phyloP scores from a whole-genome alignment of 2,888 invertebrate species.

The Chloroclystis v-ata region DNA sequence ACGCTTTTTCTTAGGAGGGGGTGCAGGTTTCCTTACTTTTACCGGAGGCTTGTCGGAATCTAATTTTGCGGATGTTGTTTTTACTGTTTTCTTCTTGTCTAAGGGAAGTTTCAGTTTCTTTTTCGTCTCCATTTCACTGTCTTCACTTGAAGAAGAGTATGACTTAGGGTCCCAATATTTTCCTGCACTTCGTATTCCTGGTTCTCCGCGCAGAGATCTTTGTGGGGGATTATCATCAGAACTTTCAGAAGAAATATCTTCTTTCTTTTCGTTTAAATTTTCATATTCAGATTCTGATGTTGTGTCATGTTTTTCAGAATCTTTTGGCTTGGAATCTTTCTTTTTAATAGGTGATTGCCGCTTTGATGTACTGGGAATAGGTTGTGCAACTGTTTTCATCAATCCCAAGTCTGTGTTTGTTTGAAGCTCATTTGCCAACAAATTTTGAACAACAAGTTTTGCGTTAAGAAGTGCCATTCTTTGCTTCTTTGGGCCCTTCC shows the following conservation, averaged over 20 bases:
- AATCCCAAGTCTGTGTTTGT: conserved; percentile 82
- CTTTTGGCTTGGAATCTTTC: conserved; percentile 63
- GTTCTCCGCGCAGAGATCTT: conserved; percentile 83
- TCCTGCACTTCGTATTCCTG: conserved; percentile 86
- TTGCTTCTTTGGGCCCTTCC: conserved; percentile 88
- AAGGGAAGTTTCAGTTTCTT: conserved; percentile 43
- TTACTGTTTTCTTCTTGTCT: conserved; percentile 66
- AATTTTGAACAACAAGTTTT: conserved; percentile 90
- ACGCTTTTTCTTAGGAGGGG: conserved; percentile 74
- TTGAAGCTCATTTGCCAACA: conserved; percentile 92
- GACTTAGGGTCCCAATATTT: conserved; percentile 92
- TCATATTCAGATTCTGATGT: conserved; percentile 74
- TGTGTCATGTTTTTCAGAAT: conserved; percentile 62
- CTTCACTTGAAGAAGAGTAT: conserved; percentile 79
- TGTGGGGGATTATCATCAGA: conserved; percentile 76
- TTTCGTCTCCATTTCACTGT: conserved; percentile 70
- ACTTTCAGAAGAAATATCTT: conserved; percentile 64
- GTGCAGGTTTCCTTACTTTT: conserved; percentile 66
- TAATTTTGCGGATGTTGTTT: conserved; percentile 57
- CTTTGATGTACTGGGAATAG: conserved; percentile 75
- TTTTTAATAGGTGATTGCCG: conserved; percentile 53
- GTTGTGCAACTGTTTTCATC: conserved; percentile 69
- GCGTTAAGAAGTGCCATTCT: conserved; percentile 94
- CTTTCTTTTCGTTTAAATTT: conserved; percentile 59
- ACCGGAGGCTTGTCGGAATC: conserved; percentile 72